Evolutionary conservation across 2,113 vertebrate species (phyloP).

Genomic region (Tenrec ecaudatus): DNA sequence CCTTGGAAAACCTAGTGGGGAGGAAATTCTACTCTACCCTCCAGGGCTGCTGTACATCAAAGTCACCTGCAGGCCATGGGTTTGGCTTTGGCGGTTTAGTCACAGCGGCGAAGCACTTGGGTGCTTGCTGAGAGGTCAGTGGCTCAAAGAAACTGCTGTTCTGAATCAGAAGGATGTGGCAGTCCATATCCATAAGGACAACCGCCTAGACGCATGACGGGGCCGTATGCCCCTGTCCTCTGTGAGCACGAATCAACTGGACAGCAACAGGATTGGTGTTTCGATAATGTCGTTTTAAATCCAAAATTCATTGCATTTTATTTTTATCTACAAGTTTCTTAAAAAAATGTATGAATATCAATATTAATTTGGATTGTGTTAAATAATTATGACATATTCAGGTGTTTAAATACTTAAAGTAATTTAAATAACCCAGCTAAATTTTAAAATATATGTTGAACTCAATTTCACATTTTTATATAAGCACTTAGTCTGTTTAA

Average conservation of each 20-base stretch:
- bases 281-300: neutral
- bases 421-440: neutral
- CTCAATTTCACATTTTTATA: neutral
- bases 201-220: too few species aligned
- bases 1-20: too few species aligned
- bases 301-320: neutral
- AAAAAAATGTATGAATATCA: neutral
- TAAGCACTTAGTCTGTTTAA: conserved; percentile 54
- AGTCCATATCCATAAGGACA: too few species aligned
- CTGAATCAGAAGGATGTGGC: too few species aligned
- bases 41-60: too few species aligned
- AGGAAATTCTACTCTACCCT: too few species aligned
- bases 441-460: neutral
- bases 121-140: too few species aligned
- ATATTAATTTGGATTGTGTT: neutral
- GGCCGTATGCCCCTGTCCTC: neutral
- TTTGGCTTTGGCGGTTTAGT: too few species aligned
- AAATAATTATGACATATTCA: neutral
- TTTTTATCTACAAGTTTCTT: neutral
- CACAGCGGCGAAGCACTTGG: too few species aligned
- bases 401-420: neutral
- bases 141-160: too few species aligned
- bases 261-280: neutral
- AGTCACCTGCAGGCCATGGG: too few species aligned
- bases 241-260: too few species aligned